Conservation (phyloP, 2,888 invertebrate genomes). For the Caenorhabditis afra region DNA sequence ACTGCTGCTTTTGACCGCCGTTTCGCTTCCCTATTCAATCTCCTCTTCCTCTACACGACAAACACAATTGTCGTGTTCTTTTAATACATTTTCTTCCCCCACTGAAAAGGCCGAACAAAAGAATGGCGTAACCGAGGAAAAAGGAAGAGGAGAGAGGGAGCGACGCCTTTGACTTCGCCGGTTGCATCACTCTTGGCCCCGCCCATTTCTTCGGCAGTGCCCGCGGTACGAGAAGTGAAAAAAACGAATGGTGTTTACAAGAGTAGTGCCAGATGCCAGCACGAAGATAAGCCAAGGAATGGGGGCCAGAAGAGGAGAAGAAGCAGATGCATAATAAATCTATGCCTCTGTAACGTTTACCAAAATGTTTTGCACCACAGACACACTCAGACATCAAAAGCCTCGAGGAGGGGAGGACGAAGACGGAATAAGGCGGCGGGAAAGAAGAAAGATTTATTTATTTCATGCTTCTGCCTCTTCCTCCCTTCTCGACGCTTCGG, state of each 20-base stretch:
- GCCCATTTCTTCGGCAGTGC: neutral
- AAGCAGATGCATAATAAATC: slow-evolving; percentile 35
- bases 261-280: neutral
- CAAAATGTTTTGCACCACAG: slow-evolving; percentile 14
- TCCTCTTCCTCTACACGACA: neutral
- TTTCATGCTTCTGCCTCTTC: slow-evolving; percentile 6
- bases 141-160: neutral
- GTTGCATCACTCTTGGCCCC: neutral
- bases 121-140: slow-evolving; percentile 6
- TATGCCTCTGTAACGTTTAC: slow-evolving; percentile 24
- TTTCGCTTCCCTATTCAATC: slow-evolving; percentile 2
- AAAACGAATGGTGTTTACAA: slow-evolving; percentile 14
- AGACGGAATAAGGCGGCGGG: neutral
- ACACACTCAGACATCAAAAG: slow-evolving; percentile 1
- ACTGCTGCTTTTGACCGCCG: neutral
- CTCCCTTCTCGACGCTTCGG: slow-evolving; percentile 1
- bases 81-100: neutral
- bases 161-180: slow-evolving; percentile 5
- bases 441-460: slow-evolving; percentile 15
- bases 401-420: neutral
- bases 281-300: slow-evolving; percentile 10
- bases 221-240: slow-evolving; percentile 7
- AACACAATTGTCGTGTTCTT: neutral
- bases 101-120: slow-evolving; percentile 17
- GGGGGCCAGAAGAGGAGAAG: neutral